These are phyloP conservation scores for Neoascia interrupta DNA, from an alignment of 2,888 invertebrate genomes.

Conservation along the genomic window DNA sequence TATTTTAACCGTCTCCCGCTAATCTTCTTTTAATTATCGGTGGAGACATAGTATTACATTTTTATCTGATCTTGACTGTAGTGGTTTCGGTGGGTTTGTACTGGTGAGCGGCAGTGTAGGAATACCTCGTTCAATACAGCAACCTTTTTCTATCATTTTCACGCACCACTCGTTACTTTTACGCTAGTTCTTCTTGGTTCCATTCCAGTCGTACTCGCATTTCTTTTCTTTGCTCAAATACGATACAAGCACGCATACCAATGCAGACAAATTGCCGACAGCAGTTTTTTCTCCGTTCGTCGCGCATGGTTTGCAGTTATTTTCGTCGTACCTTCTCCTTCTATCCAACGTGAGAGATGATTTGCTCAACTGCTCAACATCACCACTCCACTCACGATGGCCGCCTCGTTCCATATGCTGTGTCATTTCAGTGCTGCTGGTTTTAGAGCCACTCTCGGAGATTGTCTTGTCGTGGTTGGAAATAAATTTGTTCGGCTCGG, in stretches of 20 bases:
- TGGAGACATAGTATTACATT: too few relatives aligned
- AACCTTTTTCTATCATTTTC: too few relatives aligned
- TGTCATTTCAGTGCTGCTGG: constrained; percentile 35
- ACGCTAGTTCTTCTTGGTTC: background rate
- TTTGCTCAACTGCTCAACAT: too few relatives aligned
- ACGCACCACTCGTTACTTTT: background rate
- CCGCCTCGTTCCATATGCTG: constrained; percentile 16
- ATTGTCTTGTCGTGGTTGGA: too few relatives aligned
- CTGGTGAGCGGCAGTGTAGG: background rate
- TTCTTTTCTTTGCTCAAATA: background rate
- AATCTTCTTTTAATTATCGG: too few relatives aligned
- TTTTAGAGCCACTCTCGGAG: constrained; percentile 40
- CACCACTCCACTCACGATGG: constrained; percentile 12
- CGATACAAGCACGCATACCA: background rate
- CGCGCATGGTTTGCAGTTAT: constrained; percentile 24
- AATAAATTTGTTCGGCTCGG: too few relatives aligned
- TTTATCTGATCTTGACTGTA: too few relatives aligned
- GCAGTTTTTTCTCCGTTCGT: background rate
- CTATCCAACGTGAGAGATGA: background rate
- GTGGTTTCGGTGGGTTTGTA: background rate
- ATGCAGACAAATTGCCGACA: too few relatives aligned
- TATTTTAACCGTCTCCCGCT: too few relatives aligned
- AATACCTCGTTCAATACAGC: too few relatives aligned
- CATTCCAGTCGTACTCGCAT: too few relatives aligned
- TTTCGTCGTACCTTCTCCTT: background rate